These are phyloP conservation scores for Drosophila lowei DNA, from an alignment of 1,140 invertebrate genomes.

Conservation along the genomic window DNA sequence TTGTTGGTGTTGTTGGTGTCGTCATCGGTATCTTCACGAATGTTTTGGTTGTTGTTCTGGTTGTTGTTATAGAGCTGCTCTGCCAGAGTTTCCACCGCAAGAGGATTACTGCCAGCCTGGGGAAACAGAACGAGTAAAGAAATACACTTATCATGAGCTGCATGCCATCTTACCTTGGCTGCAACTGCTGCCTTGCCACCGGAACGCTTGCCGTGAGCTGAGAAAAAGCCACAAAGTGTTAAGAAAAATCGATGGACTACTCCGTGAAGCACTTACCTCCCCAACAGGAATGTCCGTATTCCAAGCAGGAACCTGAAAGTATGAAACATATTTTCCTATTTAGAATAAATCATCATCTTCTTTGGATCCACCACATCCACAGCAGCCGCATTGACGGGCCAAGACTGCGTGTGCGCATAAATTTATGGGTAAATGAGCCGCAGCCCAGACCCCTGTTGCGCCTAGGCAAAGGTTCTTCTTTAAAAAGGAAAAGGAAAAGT, in stretches of 20 bases:
- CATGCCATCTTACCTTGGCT: constrained; percentile 48
- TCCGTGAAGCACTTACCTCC: constrained; percentile 63
- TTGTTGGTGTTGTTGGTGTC: constrained; percentile 34
- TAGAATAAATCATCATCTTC: constrained; percentile 60
- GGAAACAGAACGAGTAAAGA: neutral
- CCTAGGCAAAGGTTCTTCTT: constrained; percentile 15
- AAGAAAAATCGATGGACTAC: constrained; percentile 21
- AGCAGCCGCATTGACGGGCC: constrained; percentile 10
- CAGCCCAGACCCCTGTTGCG: constrained; percentile 1
- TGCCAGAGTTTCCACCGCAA: constrained; percentile 40
- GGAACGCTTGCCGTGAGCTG: constrained; percentile 79
- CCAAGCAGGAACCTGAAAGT: constrained; percentile 77
- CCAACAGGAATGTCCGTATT: constrained; percentile 82
- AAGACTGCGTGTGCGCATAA: constrained; percentile 30
- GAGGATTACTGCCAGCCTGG: constrained; percentile 31
- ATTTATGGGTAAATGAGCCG: constrained; percentile 42
- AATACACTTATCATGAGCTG: neutral
- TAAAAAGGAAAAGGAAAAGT: constrained; percentile 17
- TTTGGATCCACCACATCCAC: constrained; percentile 3
- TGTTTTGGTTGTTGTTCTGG: constrained; percentile 39
- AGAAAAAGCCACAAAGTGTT: constrained; percentile 11
- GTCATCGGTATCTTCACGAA: constrained; percentile 32
- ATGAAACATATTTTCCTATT: constrained; percentile 48
- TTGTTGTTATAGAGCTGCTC: constrained; percentile 57
- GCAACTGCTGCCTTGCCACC: constrained; percentile 35